These are phyloP conservation scores for Rhinatrema bivittatum DNA, from an alignment of 2,797 vertebrate genomes.

Conservation along the genomic window DNA sequence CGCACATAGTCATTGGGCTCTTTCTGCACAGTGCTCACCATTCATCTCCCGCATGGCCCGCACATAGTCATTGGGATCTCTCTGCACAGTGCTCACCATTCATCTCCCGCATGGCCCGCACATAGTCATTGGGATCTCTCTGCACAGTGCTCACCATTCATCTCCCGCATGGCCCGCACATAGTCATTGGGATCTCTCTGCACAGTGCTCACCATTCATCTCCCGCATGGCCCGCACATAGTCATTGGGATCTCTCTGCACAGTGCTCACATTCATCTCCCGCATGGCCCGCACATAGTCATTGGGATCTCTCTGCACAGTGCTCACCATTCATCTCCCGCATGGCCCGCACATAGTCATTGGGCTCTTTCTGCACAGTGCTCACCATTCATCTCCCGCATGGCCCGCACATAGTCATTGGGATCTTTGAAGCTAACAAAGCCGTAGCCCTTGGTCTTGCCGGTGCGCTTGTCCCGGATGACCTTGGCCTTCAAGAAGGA, in stretches of 20 bases:
- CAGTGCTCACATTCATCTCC: conserved; percentile 93
- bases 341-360: conserved; percentile 87
- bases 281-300: conserved; percentile 89
- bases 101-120: conserved; percentile 89
- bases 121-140: conserved; percentile 90
- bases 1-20: conserved; percentile 87
- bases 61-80: conserved; percentile 87
- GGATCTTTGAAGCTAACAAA: conserved; percentile 93
- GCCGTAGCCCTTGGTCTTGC: conserved; percentile 89
- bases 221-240: conserved; percentile 88
- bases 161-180: conserved; percentile 85
- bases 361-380: conserved; percentile 54
- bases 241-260: conserved; percentile 88
- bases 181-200: conserved; percentile 92
- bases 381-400: conserved; percentile 92
- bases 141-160: conserved; percentile 92
- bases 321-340: conserved; percentile 90
- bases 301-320: conserved; percentile 88
- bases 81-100: no score
- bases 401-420: conserved; percentile 84
- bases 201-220: conserved; percentile 91
- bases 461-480: conserved; percentile 83
- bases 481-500: conserved; percentile 91
- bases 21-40: no score
- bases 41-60: conserved; percentile 92